Base-by-base conservation (phyloP, 1,140 invertebrate genomes). In the Idris sp. region DNA sequence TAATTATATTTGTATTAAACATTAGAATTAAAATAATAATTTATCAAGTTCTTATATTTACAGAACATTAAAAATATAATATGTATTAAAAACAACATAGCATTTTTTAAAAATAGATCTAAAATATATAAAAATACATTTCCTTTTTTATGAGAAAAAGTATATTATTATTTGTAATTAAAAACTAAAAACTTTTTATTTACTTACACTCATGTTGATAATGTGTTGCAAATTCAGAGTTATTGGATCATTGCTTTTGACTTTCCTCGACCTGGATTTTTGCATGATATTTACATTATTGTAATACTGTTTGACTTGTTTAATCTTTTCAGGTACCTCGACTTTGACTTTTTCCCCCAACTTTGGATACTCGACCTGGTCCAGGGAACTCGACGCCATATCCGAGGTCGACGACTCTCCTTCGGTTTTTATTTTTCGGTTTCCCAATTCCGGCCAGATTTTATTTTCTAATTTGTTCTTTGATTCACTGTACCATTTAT, bases 401-500 rank as follows among this genome's bases (percentile, higher is more conserved):
- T 19, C 13, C 13, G 28, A 15, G 30, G 26, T 19, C 11, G 7
- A 25, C 2, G 26, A 5, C 28, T 8, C 31, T 13, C 18, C 19
- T 8, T 28, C 25, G 13, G 18, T 18, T 41, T 46, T 62, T 1
- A 22, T 5, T 1, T 14, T 54, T 35, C 15, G 9, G 11, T 5
- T 54, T 4, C 8, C 4, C 2, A 62, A 26, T 56, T 72, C 36
- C 1, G 67, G 65, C 54, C 54, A 61, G 2, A 61, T 44, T 33
- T 59, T 40, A 10, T 69, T 25, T 15, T 72, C 49, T 10, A 61
- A 43, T 46, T 48, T 30, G 10, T 7, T 48, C 15, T 56, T 44
- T 1, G 67, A 59, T n/a, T 65, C 41, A 2, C 6, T 22, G 41
- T 54, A 46, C 61, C 61, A 65, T 30, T 65, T 65, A 19, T 54